Percentiles rank a stretch among this genome's conserved stretches.
phyloP scores from a whole-genome alignment of 2,797 vertebrate species.

The Coreius guichenoti region DNA sequence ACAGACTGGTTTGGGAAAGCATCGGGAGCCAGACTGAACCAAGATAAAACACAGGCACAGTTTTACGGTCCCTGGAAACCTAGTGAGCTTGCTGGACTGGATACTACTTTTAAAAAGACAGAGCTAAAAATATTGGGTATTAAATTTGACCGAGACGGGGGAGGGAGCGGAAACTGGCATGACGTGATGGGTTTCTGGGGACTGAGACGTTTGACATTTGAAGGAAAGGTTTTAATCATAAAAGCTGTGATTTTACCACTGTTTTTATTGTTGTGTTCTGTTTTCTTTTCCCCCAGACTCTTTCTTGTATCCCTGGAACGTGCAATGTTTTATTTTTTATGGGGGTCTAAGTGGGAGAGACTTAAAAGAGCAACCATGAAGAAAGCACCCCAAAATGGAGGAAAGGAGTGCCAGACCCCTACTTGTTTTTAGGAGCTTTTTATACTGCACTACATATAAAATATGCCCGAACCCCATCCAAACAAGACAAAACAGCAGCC shows the following conservation, averaged over 20 bases:
- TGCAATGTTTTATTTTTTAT: constrained; percentile 1
- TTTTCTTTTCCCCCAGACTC: constrained; percentile 9
- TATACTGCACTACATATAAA: constrained; percentile 28
- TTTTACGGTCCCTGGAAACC: background rate
- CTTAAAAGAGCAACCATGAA: background rate
- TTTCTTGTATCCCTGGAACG: constrained; percentile 18
- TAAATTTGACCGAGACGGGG: constrained; percentile 17
- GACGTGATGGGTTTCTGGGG: constrained; percentile 13
- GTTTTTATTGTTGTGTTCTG: constrained; percentile 42
- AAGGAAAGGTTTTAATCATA: constrained; percentile 47
- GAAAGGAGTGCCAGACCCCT: constrained; percentile 49
- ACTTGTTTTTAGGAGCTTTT: constrained; percentile 21
- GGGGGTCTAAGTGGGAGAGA: constrained; percentile 53
- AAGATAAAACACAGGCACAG: constrained; percentile 11
- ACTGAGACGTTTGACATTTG: background rate
- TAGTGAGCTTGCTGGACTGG: background rate
- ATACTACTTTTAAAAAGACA: background rate
- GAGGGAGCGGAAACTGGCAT: constrained; percentile 8
- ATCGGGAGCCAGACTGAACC: constrained; percentile 27
- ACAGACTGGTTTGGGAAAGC: constrained; percentile 40
- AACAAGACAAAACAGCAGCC: constrained; percentile 6
- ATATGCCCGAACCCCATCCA: constrained; percentile 4
- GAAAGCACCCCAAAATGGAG: constrained; percentile 21
- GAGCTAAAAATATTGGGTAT: background rate
- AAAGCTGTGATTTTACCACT: constrained; percentile 58